Evolutionary conservation across 1,140 invertebrate species (phyloP), one percentile per base, ranked within the genome.

Genomic region (Streblospio benedicti): DNA sequence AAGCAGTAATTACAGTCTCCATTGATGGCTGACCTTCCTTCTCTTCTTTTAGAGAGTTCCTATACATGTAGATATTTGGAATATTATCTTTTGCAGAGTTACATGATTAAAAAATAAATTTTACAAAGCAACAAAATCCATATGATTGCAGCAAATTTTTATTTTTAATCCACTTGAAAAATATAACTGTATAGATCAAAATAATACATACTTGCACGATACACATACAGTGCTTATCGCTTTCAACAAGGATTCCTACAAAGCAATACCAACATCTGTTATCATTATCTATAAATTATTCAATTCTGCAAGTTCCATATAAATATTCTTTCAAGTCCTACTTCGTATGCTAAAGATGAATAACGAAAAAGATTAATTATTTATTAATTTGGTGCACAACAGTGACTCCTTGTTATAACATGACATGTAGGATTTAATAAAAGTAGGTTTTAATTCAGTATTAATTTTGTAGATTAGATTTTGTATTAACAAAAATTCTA

Each of bases 151-250:
- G 12, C 28, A 2, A 55, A 38, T 35, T 27, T 20, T 20, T 6
- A 35, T 31, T 35, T 35, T 2, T 3, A 18, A 55, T 20, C n/a
- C n/a, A n/a, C n/a, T n/a, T n/a, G n/a, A 18, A 43, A 18, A 25
- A 28, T 25, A 32, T 4, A 58, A 59, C 14, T 30, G 23, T 16
- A 2, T 27, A 0, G 23, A n/a, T 14, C 27, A 44, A 38, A n/a
- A 35, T 27, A 28, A 20, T 38, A 80, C 82, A 77, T 75, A 87
- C 86, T 83, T 85, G 83, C 85, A 85, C 66, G 81, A 83, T 60
- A 80, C 81, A 63, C 83, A 86, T 25, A 93, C 80, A 20, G 75
- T 71, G 27, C 87, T 83, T 12, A 93, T 71, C 0, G 90, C 90
- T 67, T 86, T 82, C 3, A 93, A 69, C 5, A 93, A 71, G 56